Conservation (phyloP, 2,888 invertebrate species). For the Cataglyphis livida region DNA sequence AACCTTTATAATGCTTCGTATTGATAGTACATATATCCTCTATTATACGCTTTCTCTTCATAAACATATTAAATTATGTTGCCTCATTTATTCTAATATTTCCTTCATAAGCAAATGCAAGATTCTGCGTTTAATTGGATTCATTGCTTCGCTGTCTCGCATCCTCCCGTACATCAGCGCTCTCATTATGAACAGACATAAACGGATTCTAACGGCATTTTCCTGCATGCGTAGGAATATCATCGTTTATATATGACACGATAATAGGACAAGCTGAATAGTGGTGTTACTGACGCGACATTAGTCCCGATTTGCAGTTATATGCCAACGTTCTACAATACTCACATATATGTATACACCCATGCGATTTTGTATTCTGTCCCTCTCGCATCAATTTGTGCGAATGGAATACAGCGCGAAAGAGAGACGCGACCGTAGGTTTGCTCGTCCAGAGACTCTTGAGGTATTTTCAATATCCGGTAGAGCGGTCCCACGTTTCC, state of each 20-base stretch:
- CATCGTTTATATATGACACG: slow-evolving; percentile 56
- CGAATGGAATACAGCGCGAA: slow-evolving; percentile 67
- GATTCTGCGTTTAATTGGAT: slow-evolving; percentile 71
- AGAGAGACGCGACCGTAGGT: slow-evolving; percentile 62
- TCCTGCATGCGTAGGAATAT: slow-evolving; percentile 49
- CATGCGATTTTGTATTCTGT: slow-evolving; percentile 54
- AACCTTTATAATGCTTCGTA: neutral
- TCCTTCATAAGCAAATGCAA: slow-evolving; percentile 45
- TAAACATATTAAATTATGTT: slow-evolving; percentile 12
- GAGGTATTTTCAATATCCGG: slow-evolving; percentile 84
- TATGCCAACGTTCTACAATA: slow-evolving; percentile 46
- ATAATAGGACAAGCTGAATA: slow-evolving; percentile 43
- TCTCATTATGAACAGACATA: slow-evolving; percentile 49
- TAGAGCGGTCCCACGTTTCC: slow-evolving; percentile 71
- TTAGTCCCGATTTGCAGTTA: slow-evolving; percentile 60
- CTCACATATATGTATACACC: slow-evolving; percentile 4
- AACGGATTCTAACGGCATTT: slow-evolving; percentile 52
- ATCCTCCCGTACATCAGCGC: slow-evolving; percentile 50
- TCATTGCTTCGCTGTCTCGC: slow-evolving; percentile 67
- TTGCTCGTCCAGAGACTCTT: slow-evolving; percentile 74
- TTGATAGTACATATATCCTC: neutral
- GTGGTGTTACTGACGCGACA: slow-evolving; percentile 48
- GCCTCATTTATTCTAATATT: slow-evolving; percentile 55
- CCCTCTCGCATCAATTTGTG: slow-evolving; percentile 52
- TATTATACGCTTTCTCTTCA: neutral